Percentiles rank a stretch among this genome's conserved stretches.
phyloP scores from a whole-genome alignment of 2,113 vertebrate genomes.

The Lucifuga dentata region DNA sequence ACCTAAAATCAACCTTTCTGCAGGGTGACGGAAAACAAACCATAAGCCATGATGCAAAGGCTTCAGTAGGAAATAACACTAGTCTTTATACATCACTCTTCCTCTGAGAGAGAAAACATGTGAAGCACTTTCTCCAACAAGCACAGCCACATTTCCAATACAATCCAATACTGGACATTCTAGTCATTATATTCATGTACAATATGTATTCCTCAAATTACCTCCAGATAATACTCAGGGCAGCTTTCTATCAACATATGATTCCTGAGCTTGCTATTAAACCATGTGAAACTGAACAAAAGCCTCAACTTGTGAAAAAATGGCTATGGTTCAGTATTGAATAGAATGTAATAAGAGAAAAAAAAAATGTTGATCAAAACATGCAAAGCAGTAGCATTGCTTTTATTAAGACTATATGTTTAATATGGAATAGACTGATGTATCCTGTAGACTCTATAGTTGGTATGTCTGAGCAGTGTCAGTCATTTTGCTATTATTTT shows the following conservation, averaged over 20 bases:
- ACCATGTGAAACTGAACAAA: slow-evolving; percentile 7
- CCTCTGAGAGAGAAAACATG: background rate
- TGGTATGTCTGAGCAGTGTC: background rate
- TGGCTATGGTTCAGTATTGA: slow-evolving; percentile 31
- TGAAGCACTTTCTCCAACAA: background rate
- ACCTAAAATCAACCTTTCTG: slow-evolving; percentile 4
- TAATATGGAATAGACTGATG: background rate
- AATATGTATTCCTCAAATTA: background rate
- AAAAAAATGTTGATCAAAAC: no score
- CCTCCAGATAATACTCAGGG: background rate
- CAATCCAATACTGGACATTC: background rate
- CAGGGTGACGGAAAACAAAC: slow-evolving; percentile 21
- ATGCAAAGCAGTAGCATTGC: slow-evolving; percentile 3
- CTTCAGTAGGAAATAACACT: slow-evolving; percentile 1
- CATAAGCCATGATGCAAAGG: background rate
- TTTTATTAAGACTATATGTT: slow-evolving; percentile 28
- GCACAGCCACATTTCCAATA: background rate
- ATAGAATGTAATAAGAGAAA: slow-evolving; percentile 11
- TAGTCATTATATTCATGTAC: background rate
- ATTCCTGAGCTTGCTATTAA: slow-evolving; percentile 8
- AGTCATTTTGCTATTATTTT: background rate
- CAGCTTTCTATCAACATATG: background rate
- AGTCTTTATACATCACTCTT: background rate
- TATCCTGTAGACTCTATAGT: no score
- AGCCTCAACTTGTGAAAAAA: slow-evolving; percentile 22